phyloP scores from a whole-genome alignment of 2,797 vertebrate genomes.

The Hafferia zeledoni region DNA sequence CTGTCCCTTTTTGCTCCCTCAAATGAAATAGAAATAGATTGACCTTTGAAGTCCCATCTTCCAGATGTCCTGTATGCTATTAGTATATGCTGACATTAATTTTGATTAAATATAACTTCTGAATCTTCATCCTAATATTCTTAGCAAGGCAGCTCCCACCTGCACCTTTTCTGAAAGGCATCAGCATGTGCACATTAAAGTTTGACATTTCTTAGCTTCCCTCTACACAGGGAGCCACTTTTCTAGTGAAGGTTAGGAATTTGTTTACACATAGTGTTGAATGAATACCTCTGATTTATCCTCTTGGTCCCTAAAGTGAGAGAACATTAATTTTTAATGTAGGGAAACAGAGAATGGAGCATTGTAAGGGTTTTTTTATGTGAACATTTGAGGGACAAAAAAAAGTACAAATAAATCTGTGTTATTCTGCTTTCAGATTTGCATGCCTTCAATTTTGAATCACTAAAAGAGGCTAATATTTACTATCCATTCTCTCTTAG shows the following conservation, averaged over 20 bases:
- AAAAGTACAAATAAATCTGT: not conserved
- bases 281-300: not conserved
- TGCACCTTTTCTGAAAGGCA: slow-evolving; percentile 11
- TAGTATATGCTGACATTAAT: not conserved
- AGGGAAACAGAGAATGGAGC: not conserved
- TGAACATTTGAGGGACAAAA: not conserved
- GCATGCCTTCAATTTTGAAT: not conserved
- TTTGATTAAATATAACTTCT: slow-evolving; percentile 48
- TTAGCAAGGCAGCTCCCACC: not conserved
- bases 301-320: not conserved
- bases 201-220: slow-evolving; percentile 12
- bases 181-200: not conserved
- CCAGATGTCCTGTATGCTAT: not conserved
- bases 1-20: not conserved
- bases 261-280: not conserved
- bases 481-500: not conserved
- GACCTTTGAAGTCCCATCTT: slow-evolving; percentile 9
- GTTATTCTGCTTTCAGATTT: slow-evolving; percentile 1
- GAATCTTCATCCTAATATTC: slow-evolving; percentile 1
- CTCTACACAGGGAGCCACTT: not conserved
- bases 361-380: not conserved
- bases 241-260: not conserved
- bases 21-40: slow-evolving; percentile 16
- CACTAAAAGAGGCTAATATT: not conserved
- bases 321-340: slow-evolving; percentile 1